Evolutionary conservation across 1,140 invertebrate genomes (phyloP).

Genomic region (Colletes gigas): DNA sequence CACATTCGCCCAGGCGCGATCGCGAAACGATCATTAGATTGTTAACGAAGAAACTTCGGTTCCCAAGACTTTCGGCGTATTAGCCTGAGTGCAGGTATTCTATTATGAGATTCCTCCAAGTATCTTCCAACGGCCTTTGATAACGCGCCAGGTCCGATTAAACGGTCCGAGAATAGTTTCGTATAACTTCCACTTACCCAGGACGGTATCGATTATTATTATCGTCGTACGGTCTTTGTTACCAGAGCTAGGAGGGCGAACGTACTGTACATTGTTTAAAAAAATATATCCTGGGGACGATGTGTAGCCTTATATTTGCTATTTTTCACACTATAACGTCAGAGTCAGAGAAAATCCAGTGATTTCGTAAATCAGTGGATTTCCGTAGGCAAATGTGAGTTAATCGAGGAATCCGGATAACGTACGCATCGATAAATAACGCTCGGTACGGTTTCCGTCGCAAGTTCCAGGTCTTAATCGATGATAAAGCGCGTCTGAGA

Average conservation of each 20-base stretch:
- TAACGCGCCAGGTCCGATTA: no score
- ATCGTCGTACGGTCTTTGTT: no score
- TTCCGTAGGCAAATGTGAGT: background rate
- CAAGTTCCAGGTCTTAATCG: slow-evolving; percentile 37
- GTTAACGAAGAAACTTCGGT: slow-evolving; percentile 46
- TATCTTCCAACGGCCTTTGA: background rate
- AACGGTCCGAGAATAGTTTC: background rate
- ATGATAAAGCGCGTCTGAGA: slow-evolving; percentile 35
- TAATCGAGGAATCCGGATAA: slow-evolving; percentile 32
- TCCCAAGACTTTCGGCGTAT: slow-evolving; percentile 42
- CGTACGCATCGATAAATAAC: slow-evolving; percentile 33
- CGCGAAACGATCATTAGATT: slow-evolving; percentile 41
- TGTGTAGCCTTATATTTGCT: no score
- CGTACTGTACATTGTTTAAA: background rate
- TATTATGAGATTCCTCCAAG: background rate
- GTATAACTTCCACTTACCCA: background rate
- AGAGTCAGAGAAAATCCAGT: no score
- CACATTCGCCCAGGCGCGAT: slow-evolving; percentile 34
- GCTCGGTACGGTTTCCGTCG: background rate
- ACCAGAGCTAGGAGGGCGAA: no score
- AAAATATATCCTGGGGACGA: no score
- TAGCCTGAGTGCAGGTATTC: slow-evolving; percentile 27
- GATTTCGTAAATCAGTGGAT: background rate
- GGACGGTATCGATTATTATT: no score
- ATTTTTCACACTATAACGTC: no score